Evolutionary conservation across 2,113 vertebrate genomes (phyloP), one percentile per base, ranked within the genome.

Genomic region (Ptilorrhoa leucosticta): DNA sequence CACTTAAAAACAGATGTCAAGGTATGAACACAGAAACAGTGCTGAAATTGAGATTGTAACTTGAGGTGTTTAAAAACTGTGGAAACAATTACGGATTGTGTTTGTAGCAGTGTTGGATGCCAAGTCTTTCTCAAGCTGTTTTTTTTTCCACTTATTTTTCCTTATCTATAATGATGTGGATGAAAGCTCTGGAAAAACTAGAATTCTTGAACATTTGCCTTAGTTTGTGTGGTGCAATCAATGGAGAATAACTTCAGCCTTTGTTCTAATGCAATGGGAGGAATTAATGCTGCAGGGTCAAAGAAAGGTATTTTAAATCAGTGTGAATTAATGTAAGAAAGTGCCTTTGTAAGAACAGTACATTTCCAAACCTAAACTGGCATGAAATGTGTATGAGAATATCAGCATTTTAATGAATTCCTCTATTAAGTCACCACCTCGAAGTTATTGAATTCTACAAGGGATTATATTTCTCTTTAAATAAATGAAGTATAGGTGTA

Each of bases 381-480:
- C 22, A 35, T 77, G 61, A 90, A 76, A 69, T 69, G 9, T 37
- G 2, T 77, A 56, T 6, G 23, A 58, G 70, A 68, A 68, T 90
- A 80, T 77, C 42, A 58, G 28, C 42, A 28, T 92, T 78, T 78
- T 54, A 80, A 70, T 86, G 42, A 93, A 90, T 81, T 81, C 47
- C 44, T 80, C 75, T 80, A 17, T 73, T 87, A 90, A 93, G 31
- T 93, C 53, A 69, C 78, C 61, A 48, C 85, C 89, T 68, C 47
- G 4, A 73, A 83, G 60, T 81, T 63, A 35, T 6, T 80, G 89
- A 81, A 82, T 94, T 60, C 93, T 86, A 18, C 45, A 66, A 76
- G 90, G 56, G 79, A 58, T 90, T 90, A 31, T 76, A 48, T 90
- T 96, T 90, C 87, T 82, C 48, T 77, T 61, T 47, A 63, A 95